Base-by-base conservation (phyloP, 2,113 vertebrate species). In the Diglossa brunneiventris region DNA sequence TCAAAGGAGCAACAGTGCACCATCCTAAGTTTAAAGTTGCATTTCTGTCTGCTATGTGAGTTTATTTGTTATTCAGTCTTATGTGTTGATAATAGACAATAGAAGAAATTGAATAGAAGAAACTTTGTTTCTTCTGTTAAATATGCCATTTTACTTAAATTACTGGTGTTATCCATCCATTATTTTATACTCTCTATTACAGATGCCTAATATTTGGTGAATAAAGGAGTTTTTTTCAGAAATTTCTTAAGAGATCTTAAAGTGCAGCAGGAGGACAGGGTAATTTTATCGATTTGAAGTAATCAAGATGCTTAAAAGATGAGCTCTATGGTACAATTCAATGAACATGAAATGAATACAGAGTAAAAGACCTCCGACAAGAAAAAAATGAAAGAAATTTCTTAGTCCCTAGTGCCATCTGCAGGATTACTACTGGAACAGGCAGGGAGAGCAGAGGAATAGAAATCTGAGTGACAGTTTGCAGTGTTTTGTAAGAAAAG, bases 401-500 rank as follows among this genome's bases (percentile, higher is more conserved):
- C 19, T 89, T 82, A 59, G n/a, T 52, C 56, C 81, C 6, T 86
- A 35, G 66, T 94, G 96, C 95, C 91, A 95, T 72, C 94, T 95
- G 35, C 80, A 93, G 95, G 80, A 44, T 84, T 87, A 23, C n/a
- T 19, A 2, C 62, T 78, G 62, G 61, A 92, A 87, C 35, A 46
- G 59, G 16, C 64, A 62, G 49, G 9, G 19, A 56, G 56, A 41
- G 24, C 18, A 13, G 16, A 35, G 85, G 59, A 67, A 10, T 41
- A 53, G 67, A 69, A 83, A 61, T 77, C 3, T n/a, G 72, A 27
- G 46, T 69, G 82, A 30, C 67, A 88, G 27, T 59, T 93, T 87
- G 33, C 31, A 27, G n/a, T 58, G 23, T 44, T 81, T 77, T 35
- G 15, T 86, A 46, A 44, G 59, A 67, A 74, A 83, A 62, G 19